phyloP scores from a whole-genome alignment of 2,113 vertebrate genomes.

The Gallinago media region DNA sequence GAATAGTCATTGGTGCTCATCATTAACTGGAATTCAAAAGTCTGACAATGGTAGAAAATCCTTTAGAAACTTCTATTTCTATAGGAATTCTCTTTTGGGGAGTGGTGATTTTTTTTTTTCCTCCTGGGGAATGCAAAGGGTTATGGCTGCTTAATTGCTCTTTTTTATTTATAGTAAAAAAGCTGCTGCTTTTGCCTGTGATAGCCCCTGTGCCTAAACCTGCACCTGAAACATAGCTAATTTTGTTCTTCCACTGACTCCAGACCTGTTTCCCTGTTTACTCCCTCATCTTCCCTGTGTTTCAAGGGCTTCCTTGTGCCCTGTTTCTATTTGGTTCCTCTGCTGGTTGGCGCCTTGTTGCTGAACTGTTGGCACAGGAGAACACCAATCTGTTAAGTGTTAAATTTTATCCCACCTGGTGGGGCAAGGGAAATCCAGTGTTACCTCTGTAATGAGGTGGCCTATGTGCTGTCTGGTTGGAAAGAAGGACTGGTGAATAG shows the following conservation, averaged over 20 bases:
- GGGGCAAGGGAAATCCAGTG: background rate
- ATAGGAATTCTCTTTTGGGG: background rate
- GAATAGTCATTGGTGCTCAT: background rate
- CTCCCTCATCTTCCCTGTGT: background rate
- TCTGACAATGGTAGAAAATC: background rate
- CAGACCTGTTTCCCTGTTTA: background rate
- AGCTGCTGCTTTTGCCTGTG: background rate
- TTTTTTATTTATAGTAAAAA: background rate
- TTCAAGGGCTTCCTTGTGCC: background rate
- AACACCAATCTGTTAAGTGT: background rate
- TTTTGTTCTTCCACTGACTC: background rate
- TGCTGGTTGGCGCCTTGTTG: background rate
- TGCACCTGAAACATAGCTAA: background rate
- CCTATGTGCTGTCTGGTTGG: background rate
- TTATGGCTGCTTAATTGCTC: background rate
- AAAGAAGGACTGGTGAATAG: background rate
- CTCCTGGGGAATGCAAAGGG: background rate
- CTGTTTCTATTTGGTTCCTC: background rate
- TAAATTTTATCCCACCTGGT: background rate
- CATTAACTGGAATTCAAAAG: background rate
- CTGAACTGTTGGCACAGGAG: background rate
- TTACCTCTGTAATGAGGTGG: background rate
- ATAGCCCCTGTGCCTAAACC: background rate
- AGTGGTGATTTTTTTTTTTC: background rate
- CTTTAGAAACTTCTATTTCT: background rate